These are phyloP conservation scores for Athrips mouffetella DNA, from an alignment of 2,888 invertebrate genomes.

Conservation along the genomic window DNA sequence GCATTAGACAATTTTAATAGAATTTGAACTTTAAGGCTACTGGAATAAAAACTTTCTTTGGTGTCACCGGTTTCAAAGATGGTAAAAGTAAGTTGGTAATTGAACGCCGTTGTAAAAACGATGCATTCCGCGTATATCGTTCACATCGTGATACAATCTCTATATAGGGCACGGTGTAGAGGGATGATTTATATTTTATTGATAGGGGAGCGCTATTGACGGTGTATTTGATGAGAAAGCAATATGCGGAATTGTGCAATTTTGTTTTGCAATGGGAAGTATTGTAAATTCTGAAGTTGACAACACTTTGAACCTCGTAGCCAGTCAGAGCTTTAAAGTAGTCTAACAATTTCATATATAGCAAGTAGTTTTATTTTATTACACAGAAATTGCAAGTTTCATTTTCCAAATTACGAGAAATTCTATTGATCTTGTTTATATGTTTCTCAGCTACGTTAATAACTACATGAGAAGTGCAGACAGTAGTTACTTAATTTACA, in stretches of 20 bases:
- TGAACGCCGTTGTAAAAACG: conserved; percentile 44
- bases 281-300: no score
- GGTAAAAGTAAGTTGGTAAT: background rate
- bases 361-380: background rate
- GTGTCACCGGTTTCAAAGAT: background rate
- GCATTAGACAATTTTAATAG: background rate
- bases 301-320: no score
- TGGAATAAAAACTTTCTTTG: background rate
- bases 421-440: no score
- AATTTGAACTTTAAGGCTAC: background rate
- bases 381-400: no score
- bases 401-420: no score
- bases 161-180: conserved; percentile 45
- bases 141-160: conserved; percentile 55
- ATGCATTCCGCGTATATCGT: conserved; percentile 49
- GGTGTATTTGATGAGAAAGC: conserved; percentile 22
- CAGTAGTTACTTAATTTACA: no score
- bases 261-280: background rate
- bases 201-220: conserved; percentile 44
- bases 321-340: no score
- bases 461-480: no score
- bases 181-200: conserved; percentile 54
- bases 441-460: no score
- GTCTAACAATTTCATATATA: no score
- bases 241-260: background rate